Conservation (phyloP, 2,797 vertebrate species). For the Megaceryle alcyon region DNA sequence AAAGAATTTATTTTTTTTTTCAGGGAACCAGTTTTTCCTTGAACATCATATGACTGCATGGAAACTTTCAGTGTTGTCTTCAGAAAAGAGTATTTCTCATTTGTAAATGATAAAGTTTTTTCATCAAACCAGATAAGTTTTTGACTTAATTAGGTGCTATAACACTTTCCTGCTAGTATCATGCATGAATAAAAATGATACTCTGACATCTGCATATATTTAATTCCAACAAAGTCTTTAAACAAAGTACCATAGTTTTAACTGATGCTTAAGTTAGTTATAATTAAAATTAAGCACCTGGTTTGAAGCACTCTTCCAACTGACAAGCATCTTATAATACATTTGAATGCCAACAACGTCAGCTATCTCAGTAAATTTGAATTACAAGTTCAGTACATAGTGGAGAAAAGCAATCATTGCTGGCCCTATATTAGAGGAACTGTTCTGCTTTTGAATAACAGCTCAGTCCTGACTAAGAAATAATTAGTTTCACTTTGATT, state of each 20-base stretch:
- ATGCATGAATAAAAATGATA: neutral
- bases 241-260: neutral
- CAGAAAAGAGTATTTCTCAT: neutral
- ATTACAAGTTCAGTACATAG: neutral
- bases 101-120: neutral
- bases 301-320: conserved; percentile 6
- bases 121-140: neutral
- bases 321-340: neutral
- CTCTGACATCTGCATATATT: neutral
- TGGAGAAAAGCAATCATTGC: neutral
- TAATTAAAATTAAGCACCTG: conserved; percentile 44
- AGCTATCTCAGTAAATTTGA: neutral
- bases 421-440: neutral
- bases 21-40: neutral
- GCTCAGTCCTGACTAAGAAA: neutral
- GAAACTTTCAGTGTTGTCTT: neutral
- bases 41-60: neutral
- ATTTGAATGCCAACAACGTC: neutral
- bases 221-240: conserved; percentile 5
- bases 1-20: neutral
- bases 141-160: neutral
- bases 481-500: neutral
- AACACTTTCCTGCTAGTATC: neutral
- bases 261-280: conserved; percentile 1
- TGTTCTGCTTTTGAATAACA: neutral